These are phyloP conservation scores for Argyresthia albistria DNA, from an alignment of 2,888 invertebrate genomes.

Conservation along the genomic window DNA sequence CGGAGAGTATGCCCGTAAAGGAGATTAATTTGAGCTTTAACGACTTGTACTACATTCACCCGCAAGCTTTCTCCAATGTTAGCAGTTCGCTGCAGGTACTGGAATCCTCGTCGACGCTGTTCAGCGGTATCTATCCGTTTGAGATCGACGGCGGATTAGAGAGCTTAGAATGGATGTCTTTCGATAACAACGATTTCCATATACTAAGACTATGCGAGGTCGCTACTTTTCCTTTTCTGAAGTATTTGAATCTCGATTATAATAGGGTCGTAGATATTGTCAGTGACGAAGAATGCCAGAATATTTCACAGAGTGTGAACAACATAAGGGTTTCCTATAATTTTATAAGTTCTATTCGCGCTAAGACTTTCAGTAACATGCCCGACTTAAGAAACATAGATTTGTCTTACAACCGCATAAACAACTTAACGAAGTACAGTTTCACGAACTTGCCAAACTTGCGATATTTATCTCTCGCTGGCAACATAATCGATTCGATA, in stretches of 20 bases:
- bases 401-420: slow-evolving; percentile 84
- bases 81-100: slow-evolving; percentile 84
- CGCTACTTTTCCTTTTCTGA: slow-evolving; percentile 77
- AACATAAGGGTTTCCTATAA: slow-evolving; percentile 89
- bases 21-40: slow-evolving; percentile 95
- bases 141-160: slow-evolving; percentile 82
- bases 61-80: slow-evolving; percentile 84
- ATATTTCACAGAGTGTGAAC: slow-evolving; percentile 79
- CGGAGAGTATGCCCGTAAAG: slow-evolving; percentile 81
- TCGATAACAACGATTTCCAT: slow-evolving; percentile 91
- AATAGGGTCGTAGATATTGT: slow-evolving; percentile 84
- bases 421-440: slow-evolving; percentile 77
- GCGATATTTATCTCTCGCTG: slow-evolving; percentile 85
- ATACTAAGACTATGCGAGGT: slow-evolving; percentile 80
- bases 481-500: slow-evolving; percentile 83
- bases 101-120: slow-evolving; percentile 89
- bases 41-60: slow-evolving; percentile 85
- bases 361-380: slow-evolving; percentile 80
- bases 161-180: slow-evolving; percentile 85
- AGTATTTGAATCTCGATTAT: slow-evolving; percentile 89
- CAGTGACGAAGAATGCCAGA: slow-evolving; percentile 76
- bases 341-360: slow-evolving; percentile 77
- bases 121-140: slow-evolving; percentile 84
- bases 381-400: slow-evolving; percentile 83
- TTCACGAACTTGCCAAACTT: slow-evolving; percentile 85